These are phyloP conservation scores for Lathamus discolor DNA, from an alignment of 2,113 vertebrate species.

Conservation along the genomic window DNA sequence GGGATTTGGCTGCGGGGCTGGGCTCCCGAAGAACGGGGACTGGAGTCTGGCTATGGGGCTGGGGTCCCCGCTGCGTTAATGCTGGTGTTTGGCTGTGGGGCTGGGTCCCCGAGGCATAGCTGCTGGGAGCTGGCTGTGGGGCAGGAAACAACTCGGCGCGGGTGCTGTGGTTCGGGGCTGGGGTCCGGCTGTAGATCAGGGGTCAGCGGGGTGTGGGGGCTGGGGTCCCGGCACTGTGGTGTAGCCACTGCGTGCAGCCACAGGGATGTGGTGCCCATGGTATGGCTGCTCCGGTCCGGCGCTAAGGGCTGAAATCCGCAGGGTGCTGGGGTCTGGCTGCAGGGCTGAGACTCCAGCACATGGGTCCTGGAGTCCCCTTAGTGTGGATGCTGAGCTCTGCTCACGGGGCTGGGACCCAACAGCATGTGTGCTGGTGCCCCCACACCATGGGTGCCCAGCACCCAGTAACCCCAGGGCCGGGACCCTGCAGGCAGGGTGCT, in stretches of 20 bases:
- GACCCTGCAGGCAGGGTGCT: background rate
- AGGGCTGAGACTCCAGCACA: background rate
- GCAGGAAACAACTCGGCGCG: background rate
- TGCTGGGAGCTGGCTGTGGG: background rate
- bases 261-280: background rate
- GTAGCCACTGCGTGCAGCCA: background rate
- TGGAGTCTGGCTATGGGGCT: background rate
- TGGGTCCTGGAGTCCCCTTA: background rate
- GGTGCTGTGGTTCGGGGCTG: background rate
- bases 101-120: background rate
- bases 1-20: background rate
- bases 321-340: background rate
- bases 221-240: background rate
- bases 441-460: rapidly evolving
- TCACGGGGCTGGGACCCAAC: no score
- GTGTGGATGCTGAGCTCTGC: background rate
- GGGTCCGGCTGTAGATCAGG: no score
- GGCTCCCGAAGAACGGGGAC: rapidly evolving
- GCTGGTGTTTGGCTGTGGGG: background rate
- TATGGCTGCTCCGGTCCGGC: background rate
- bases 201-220: background rate
- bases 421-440: background rate
- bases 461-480: background rate
- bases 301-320: background rate
- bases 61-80: background rate